These are phyloP conservation scores for Myotis daubentonii DNA, from an alignment of 2,797 vertebrate species.

Conservation along the genomic window DNA sequence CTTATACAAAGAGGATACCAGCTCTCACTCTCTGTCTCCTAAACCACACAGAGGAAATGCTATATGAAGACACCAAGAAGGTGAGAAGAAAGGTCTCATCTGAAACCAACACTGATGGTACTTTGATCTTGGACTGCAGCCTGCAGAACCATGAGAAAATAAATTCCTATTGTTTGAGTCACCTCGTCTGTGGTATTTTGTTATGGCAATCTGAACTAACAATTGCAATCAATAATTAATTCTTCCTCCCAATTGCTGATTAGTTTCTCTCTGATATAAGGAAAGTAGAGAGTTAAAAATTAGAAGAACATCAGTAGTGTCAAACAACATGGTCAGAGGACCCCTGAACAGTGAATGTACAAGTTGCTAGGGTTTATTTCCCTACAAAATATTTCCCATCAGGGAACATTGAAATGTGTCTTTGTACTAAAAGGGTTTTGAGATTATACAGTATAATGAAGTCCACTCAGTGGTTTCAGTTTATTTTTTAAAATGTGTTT, in stretches of 20 bases:
- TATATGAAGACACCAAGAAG: not conserved
- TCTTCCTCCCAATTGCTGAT: not conserved
- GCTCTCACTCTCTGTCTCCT: not conserved
- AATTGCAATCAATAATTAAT: not conserved
- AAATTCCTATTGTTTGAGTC: not conserved
- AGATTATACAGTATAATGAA: not conserved
- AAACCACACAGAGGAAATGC: fast-evolving
- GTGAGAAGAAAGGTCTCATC: not conserved
- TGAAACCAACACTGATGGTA: not conserved
- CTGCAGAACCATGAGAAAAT: not conserved
- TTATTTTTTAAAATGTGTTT: not conserved
- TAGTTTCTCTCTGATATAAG: not conserved
- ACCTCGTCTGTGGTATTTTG: not conserved
- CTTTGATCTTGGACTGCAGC: not conserved
- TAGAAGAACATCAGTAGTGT: not conserved
- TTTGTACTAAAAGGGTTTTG: not conserved
- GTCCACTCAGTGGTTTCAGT: not conserved
- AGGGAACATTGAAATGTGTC: not conserved
- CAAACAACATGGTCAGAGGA: not conserved
- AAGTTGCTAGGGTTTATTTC: not conserved
- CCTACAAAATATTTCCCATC: not conserved
- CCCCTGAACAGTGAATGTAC: not conserved
- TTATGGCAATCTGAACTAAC: not conserved
- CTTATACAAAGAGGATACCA: not conserved
- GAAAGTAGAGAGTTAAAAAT: not conserved